These are phyloP conservation scores for Hypomecis atomaria DNA, from an alignment of 2,888 invertebrate species.

Conservation along the genomic window DNA sequence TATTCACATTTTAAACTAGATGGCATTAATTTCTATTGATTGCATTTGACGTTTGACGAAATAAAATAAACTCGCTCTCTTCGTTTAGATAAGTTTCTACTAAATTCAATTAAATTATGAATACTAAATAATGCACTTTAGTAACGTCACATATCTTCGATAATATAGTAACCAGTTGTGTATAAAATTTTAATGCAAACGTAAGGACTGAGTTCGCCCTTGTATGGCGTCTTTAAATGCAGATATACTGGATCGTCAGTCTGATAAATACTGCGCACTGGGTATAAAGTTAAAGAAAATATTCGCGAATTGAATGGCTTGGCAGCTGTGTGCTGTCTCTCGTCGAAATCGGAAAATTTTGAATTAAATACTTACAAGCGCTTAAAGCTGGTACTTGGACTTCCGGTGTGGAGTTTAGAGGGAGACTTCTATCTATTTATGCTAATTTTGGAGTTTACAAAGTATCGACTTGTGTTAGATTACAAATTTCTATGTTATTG, in stretches of 20 bases:
- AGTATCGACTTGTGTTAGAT: not conserved
- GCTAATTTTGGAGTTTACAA: slow-evolving; percentile 9
- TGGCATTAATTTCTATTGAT: too few relatives aligned
- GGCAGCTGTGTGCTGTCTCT: slow-evolving; percentile 42
- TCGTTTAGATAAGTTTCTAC: too few relatives aligned
- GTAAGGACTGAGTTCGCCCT: slow-evolving; percentile 15
- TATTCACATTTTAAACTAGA: too few relatives aligned
- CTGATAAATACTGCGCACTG: slow-evolving; percentile 61
- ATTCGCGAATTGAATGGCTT: slow-evolving; percentile 54
- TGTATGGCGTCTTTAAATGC: slow-evolving; percentile 68
- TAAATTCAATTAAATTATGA: too few relatives aligned
- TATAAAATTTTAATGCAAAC: slow-evolving; percentile 7
- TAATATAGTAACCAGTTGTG: not conserved
- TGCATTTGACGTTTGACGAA: too few relatives aligned
- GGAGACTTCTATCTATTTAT: slow-evolving; percentile 18
- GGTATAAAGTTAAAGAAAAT: slow-evolving; percentile 53
- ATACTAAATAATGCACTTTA: too few relatives aligned
- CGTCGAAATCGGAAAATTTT: slow-evolving; percentile 40
- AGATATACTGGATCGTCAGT: slow-evolving; percentile 64
- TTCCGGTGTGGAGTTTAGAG: slow-evolving; percentile 35
- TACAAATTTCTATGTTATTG: not conserved
- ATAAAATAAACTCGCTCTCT: too few relatives aligned
- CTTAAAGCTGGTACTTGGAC: slow-evolving; percentile 23
- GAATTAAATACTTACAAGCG: slow-evolving; percentile 39
- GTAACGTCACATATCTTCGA: too few relatives aligned